These are phyloP conservation scores for Himalopsyche phryganea DNA, from an alignment of 1,140 invertebrate species.

Conservation along the genomic window DNA sequence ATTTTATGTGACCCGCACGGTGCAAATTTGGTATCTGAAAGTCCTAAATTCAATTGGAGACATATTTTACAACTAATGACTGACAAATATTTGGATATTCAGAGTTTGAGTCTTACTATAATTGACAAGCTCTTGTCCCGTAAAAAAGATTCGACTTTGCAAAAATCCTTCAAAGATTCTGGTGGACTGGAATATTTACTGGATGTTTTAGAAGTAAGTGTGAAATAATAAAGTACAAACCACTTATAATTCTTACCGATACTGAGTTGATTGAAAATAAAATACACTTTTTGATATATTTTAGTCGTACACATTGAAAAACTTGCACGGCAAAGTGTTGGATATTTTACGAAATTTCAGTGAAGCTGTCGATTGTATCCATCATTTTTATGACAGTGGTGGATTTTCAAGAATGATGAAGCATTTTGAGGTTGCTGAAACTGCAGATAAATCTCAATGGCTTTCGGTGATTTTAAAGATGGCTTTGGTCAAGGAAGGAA, in stretches of 20 bases:
- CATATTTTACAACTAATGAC: slow-evolving; percentile 36
- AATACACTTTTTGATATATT: neutral
- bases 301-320: slow-evolving; percentile 9
- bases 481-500: slow-evolving; percentile 13
- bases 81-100: slow-evolving; percentile 39
- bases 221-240: too few relatives aligned
- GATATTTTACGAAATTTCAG: slow-evolving; percentile 13
- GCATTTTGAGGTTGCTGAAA: slow-evolving; percentile 1
- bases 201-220: slow-evolving; percentile 40
- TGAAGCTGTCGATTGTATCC: slow-evolving; percentile 5
- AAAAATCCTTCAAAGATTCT: slow-evolving; percentile 38
- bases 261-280: neutral
- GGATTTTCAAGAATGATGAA: slow-evolving; percentile 12
- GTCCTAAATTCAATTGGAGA: slow-evolving; percentile 37
- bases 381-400: slow-evolving; percentile 16
- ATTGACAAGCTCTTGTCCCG: slow-evolving; percentile 36
- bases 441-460: slow-evolving; percentile 5
- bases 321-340: slow-evolving; percentile 8
- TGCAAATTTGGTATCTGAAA: slow-evolving; percentile 18
- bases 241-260: too few relatives aligned
- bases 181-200: slow-evolving; percentile 37
- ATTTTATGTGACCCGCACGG: slow-evolving; percentile 37
- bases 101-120: slow-evolving; percentile 37
- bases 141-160: slow-evolving; percentile 36
- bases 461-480: slow-evolving; percentile 14